Percentiles rank a stretch among this genome's conserved stretches.
phyloP scores from a whole-genome alignment of 2,797 vertebrate genomes.

The Natrix natrix region DNA sequence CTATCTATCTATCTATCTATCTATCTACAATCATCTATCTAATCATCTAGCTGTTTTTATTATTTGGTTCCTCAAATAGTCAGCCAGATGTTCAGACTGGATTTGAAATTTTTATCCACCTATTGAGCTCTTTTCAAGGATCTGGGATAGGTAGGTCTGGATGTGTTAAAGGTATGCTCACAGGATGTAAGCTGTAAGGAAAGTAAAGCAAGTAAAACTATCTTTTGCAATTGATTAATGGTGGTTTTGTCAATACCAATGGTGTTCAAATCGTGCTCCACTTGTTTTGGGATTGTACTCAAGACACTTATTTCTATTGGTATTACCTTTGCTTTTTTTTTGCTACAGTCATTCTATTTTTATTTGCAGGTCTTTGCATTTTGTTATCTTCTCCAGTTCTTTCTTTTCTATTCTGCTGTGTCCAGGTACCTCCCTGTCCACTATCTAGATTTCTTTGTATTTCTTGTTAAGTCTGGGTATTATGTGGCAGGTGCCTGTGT shows the following conservation, averaged over 20 bases:
- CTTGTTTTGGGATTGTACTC: background rate
- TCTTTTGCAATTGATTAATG: background rate
- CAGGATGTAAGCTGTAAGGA: background rate
- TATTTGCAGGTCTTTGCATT: too few species aligned
- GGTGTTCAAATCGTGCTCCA: background rate
- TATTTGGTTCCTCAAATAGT: background rate
- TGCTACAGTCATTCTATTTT: too few species aligned
- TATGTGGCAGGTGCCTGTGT: background rate
- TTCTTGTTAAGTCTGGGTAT: background rate
- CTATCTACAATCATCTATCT: background rate
- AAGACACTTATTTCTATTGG: background rate
- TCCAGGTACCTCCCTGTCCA: background rate
- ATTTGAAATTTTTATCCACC: background rate
- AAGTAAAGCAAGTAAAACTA: background rate
- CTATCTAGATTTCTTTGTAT: background rate
- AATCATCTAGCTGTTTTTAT: background rate
- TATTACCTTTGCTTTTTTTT: background rate
- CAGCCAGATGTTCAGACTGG: background rate
- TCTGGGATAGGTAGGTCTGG: background rate
- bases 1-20: too few species aligned
- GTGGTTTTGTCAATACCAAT: background rate
- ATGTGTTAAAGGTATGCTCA: background rate
- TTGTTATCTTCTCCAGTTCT: background rate
- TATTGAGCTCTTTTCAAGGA: background rate
- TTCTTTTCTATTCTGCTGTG: background rate